Evolutionary conservation across 53 echinoderm and acorn worm genomes (phyloP).

Genomic region (Patiria pectinifera): DNA sequence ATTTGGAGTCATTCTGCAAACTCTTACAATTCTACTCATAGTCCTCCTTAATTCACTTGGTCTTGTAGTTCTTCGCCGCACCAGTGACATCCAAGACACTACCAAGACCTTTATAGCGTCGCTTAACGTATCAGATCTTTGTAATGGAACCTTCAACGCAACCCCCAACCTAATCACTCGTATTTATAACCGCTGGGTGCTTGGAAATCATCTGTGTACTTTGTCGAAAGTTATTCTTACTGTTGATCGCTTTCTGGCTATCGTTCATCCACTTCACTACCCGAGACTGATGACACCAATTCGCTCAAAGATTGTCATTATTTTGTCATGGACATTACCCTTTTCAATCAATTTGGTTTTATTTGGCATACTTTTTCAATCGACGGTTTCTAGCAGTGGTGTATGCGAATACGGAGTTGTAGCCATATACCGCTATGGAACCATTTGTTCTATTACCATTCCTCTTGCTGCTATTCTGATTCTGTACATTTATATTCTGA

Average conservation of each 20-base stretch:
- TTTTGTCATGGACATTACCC: neutral
- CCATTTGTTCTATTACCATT: neutral
- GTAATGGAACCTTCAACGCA: neutral
- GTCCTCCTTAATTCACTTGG: conserved; percentile 28
- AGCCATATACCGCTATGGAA: neutral
- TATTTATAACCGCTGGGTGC: conserved; percentile 14
- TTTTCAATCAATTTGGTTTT: neutral
- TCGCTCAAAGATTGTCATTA: neutral
- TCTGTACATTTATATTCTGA: conserved; percentile 22
- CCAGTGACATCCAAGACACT: conserved; percentile 22
- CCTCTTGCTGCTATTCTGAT: conserved; percentile 25
- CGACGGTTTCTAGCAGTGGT: neutral
- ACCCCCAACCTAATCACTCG: neutral
- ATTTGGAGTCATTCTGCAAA: neutral
- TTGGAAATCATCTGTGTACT: neutral
- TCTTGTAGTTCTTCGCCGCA: conserved; percentile 25
- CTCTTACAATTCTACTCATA: neutral
- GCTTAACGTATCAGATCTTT: conserved; percentile 21
- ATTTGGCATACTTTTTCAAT: neutral
- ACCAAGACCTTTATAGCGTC: conserved; percentile 19
- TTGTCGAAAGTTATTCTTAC: conserved; percentile 25
- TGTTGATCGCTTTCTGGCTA: conserved; percentile 48
- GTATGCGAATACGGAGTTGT: neutral
- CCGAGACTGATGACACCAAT: conserved; percentile 1
- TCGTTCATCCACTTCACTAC: conserved; percentile 41